Evolutionary conservation across 2,888 invertebrate genomes (phyloP), one percentile per base, ranked within the genome.

Genomic region (Tridacna gigas): DNA sequence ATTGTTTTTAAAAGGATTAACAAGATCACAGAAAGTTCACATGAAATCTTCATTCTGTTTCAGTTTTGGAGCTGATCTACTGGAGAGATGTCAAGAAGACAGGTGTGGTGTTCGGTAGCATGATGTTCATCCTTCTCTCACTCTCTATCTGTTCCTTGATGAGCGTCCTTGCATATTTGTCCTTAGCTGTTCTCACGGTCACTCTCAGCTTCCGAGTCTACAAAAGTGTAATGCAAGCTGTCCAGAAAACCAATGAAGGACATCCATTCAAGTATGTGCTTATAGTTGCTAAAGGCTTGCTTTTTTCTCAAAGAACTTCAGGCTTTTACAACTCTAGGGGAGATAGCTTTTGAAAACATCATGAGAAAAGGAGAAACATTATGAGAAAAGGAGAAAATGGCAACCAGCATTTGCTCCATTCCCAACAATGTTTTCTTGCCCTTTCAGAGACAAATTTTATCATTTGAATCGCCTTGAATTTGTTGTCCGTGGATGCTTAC

Each of bases 1-100:
- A 37, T 4, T 37, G 37, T 7, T 4, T 37, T 37, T 7, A 37
- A 37, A 37, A 37, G 7, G 37, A 37, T 37, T 37, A 61, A 7
- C 61, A 61, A 20, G n/a, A 61, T 61, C 37, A 37, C 37, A 37
- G 37, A 37, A 37, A 37, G 37, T 7, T 37, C 48, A 48, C 20
- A 48, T 25, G 11, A 11, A 2, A 22, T 71, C 0, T 47, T 13
- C 22, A 22, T 48, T 77, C 5, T 79, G 12, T 91, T 93, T 56
- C 91, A 95, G 95, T 95, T 96, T 97, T 98, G 95, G 97, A 98
- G 94, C 96, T 99, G 95, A 97, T 99, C 95, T 99, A 99, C 96
- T 99, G 99, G 99, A 97, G 99, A 91, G 97, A 98, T 96, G 97
- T 98, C 91, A 98, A 97, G 96, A 98, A 97, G 95, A 98, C 98